Base-by-base conservation (phyloP, 1,140 invertebrate genomes). In the Trichoplusia ni region DNA sequence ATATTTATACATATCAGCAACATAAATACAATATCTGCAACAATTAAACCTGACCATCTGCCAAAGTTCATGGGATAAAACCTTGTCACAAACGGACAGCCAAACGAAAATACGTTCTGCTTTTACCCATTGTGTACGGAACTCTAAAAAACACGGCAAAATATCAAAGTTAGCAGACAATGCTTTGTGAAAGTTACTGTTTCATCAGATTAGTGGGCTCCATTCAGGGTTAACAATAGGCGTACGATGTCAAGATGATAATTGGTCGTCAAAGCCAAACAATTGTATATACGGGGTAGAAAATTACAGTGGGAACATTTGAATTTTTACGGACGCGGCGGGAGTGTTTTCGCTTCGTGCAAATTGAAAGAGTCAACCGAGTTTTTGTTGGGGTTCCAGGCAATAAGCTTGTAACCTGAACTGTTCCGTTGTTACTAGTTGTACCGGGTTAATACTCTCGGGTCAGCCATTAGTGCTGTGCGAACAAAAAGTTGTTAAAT, bases 191-290 rank as follows among this genome's bases (percentile, higher is more conserved):
- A 54, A 64, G 64, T 71, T 67, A 59, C 40, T 18, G 37, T 67
- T 65, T 49, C 58, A 68, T 68, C 62, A 68, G 70, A 65, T 72
- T 68, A 68, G 35, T 66, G 14, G 49, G 18, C 58, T 58, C 62
- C 51, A 67, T 71, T 71, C 64, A 53, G 6, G 31, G 5, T 27
- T 19, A 27, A 72, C 70, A 68, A 72, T 66, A 40, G 63, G 42
- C 38, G 21, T 58, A 18, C 42, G 29, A 42, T 64, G 66, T 68
- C 62, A 65, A 66, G 63, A 63, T 62, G 51, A 61, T 72, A 68
- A 72, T 68, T 72, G 66, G 65, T 65, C 68, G 65, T 72, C 65
- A 72, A 66, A 68, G 65, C 62, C 70, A 56, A 56, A 56, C 51
- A 40, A 56, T 40, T 21, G 14, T 38, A 6, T 19, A 13, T 16